Evolutionary conservation across 2,797 vertebrate genomes (phyloP), one percentile per base, ranked within the genome.

Genomic region (Etheostoma perlongum): DNA sequence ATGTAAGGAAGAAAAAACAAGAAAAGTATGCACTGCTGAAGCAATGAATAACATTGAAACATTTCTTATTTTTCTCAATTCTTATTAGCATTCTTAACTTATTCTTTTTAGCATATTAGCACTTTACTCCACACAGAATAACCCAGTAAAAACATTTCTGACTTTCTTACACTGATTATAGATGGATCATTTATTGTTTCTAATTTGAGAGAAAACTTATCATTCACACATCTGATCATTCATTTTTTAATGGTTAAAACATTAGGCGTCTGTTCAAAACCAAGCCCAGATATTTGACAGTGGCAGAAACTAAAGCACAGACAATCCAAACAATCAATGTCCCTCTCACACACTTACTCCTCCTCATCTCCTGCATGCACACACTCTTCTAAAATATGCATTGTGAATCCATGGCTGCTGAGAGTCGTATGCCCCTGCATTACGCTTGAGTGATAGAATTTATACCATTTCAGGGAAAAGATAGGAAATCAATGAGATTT

Each of bases 381-480:
- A 71, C 46, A 49, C 72, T 48, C 74, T 21, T 40, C 61, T 91
- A 71, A 89, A 93, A 90, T 89, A 89, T 92, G 82, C 70, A 86
- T 78, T 76, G 76, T 84, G 85, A 87, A 83, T 85, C 55, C 76
- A 52, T 53, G 46, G 80, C 78, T 85, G 79, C 69, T 1, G 74
- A 76, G 89, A 78, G 55, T 65, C 75, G 60, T 66, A 21, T 71
- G 65, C 61, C 46, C 16, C 78, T 78, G 81, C 81, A 86, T 91
- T 87, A 90, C 68, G 57, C 84, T 68, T 83, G 77, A 91, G 80
- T 84, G 85, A 91, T 90, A 86, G 89, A 83, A 87, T 88, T 92
- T 84, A 83, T 88, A 82, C 85, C n/a, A 85, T 89, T 87, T 86
- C 75, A 72, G 79, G 63, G 74, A 58, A 72, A 81, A 27, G 54